Evolutionary conservation across 35 echinoderm and acorn worm genomes (phyloP).

Genomic region (Hemicentrotus pulcherrimus): DNA sequence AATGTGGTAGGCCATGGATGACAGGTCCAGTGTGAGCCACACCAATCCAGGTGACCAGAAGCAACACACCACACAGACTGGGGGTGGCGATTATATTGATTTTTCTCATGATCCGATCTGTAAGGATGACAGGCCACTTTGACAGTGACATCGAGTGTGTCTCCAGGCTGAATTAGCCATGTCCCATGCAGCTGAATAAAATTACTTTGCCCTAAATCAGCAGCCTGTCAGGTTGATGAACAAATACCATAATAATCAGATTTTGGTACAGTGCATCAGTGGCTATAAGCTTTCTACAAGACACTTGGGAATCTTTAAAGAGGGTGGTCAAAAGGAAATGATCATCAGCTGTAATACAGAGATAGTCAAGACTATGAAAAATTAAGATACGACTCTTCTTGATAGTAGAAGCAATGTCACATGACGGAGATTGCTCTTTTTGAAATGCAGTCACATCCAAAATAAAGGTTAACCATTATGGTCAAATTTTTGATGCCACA

Average conservation of each 20-base stretch:
- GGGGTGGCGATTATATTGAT: neutral
- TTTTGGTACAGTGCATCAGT: neutral
- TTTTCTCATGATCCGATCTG: slow-evolving; percentile 6
- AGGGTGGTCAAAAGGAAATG: neutral
- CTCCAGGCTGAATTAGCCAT: neutral
- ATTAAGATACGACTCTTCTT: too few species aligned
- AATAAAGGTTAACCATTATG: too few species aligned
- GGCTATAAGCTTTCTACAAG: neutral
- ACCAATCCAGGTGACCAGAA: neutral
- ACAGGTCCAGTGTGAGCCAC: neutral
- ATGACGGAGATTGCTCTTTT: too few species aligned
- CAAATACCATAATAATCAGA: slow-evolving; percentile 13
- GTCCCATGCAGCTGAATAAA: slow-evolving; percentile 16
- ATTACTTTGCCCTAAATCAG: neutral
- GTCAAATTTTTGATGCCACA: too few species aligned
- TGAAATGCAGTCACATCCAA: too few species aligned
- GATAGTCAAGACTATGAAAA: neutral
- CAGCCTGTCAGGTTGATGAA: neutral
- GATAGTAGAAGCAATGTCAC: too few species aligned
- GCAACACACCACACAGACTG: neutral
- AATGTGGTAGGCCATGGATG: neutral
- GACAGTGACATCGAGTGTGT: slow-evolving; percentile 3
- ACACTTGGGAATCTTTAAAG: neutral
- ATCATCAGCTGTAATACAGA: neutral
- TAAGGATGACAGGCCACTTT: neutral